These are phyloP conservation scores for Ibidorhyncha struthersii DNA, from an alignment of 2,113 vertebrate species.

Conservation along the genomic window DNA sequence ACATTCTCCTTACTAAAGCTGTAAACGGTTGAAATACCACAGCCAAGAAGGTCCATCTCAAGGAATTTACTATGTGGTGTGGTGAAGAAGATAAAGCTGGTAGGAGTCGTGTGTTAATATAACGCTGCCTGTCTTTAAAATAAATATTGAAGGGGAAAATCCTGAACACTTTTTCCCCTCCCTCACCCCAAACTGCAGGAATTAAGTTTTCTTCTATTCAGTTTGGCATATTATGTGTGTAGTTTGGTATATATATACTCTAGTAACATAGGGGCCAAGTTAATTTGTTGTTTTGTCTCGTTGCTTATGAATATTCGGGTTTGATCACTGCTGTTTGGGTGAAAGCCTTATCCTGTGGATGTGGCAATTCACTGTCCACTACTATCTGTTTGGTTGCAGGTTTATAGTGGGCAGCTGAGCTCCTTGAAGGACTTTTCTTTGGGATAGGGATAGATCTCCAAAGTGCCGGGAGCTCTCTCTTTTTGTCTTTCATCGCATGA, in stretches of 20 bases:
- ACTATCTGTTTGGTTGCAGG: background rate
- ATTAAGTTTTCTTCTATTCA: background rate
- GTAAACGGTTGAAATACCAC: background rate
- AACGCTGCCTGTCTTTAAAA: background rate
- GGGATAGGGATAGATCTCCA: background rate
- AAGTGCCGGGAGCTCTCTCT: background rate
- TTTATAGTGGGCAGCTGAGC: background rate
- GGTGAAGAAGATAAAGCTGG: background rate
- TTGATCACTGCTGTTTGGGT: background rate
- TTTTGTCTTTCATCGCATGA: background rate
- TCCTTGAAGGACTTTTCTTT: background rate
- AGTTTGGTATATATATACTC: background rate
- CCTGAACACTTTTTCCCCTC: background rate
- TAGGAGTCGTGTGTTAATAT: background rate
- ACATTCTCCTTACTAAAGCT: background rate
- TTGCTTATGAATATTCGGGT: background rate
- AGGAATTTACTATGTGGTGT: background rate
- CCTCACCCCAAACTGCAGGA: background rate
- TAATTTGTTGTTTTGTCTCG: background rate
- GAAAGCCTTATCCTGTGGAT: background rate
- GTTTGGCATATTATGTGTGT: background rate
- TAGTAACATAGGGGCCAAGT: background rate
- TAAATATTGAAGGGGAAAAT: background rate
- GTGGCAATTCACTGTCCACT: background rate
- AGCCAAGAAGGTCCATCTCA: background rate